Base-by-base conservation (phyloP, 2,888 invertebrate species). In the Herminia tarsipennalis region DNA sequence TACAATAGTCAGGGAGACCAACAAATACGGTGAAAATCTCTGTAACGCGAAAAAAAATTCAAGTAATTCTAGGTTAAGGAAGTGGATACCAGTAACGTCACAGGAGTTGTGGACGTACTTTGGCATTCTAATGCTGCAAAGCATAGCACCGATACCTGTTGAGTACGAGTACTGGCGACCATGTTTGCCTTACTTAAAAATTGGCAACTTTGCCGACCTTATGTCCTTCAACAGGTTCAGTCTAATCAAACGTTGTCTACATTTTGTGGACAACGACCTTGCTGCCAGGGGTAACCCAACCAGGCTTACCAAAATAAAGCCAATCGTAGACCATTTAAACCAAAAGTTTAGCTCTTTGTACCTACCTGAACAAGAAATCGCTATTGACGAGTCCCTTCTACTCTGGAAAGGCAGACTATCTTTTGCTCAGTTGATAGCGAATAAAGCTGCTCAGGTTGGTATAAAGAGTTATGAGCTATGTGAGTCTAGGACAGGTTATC, bases 401-500 rank as follows among this genome's bases (percentile, higher is more conserved):
- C 9, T 34, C 5, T 41, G 41, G 41, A 34, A 41, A 29, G 41
- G 41, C 1, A 41, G 34, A 16, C 34, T 41, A 6, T 41, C 41
- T n/a, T 41, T 41, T 28, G 41, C 41, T 16, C 41, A 41, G 20
- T 10, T 34, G 3, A 41, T 41, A 21, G 21, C 28, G 5, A 41
- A 12, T 21, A 41, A 41, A 24, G 38, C 30, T 39, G 38, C 38
- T 30, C 38, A 30, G 30, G 38, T 39, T 17, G 38, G 38, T n/a
- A 30, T 39, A 30, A 39, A 39, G 30, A 39, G 38, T 6, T 39
- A 39, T 24, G 38, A 41, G 13, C 8, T 32, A 1, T 39, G 39
- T 18, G 39, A 39, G 25, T 39, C 39, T 0, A 16, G 24, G 32
- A 39, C 39, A 22, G 39, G 39, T 20, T 37, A 37, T 8, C 20